Conservation (phyloP, 2,888 invertebrate genomes). For the Drosophila gaucha region DNA sequence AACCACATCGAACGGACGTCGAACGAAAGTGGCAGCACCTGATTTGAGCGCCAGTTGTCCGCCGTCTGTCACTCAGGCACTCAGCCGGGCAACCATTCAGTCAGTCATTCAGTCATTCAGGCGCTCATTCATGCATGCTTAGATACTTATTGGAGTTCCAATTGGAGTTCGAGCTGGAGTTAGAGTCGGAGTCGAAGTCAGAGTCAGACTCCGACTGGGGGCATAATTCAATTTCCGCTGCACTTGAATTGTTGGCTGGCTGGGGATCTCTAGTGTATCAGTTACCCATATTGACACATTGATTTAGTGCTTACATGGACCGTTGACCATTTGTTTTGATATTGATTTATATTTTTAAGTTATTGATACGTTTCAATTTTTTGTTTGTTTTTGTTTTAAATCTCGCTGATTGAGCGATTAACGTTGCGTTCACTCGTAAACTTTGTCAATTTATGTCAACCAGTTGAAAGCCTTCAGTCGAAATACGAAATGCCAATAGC, state of each 20-base stretch:
- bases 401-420: conserved; percentile 70
- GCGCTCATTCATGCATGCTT: conserved; percentile 76
- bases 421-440: conserved; percentile 51
- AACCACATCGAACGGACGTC: conserved; percentile 41
- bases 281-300: conserved; percentile 78
- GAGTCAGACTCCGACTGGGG: conserved; percentile 38
- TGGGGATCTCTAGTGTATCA: conserved; percentile 64
- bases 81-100: conserved; percentile 41
- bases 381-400: not conserved
- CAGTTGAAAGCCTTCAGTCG: conserved; percentile 69
- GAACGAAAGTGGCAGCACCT: conserved; percentile 75
- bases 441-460: conserved; percentile 73
- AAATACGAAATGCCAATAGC: conserved; percentile 7
- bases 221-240: conserved; percentile 78
- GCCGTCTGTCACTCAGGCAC: conserved; percentile 67
- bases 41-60: conserved; percentile 68
- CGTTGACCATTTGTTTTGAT: conserved; percentile 72
- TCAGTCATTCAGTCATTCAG: conserved; percentile 41
- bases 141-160: conserved; percentile 50
- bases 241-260: conserved; percentile 27
- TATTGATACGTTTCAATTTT: conserved; percentile 62
- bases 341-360: conserved; percentile 78
- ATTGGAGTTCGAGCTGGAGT: conserved; percentile 20
- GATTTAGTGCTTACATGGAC: conserved; percentile 78
- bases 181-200: conserved; percentile 12